Percentiles rank a stretch among this genome's conserved stretches.
These are phyloP conservation scores for Nyctibius grandis DNA, from an alignment of 2,797 vertebrate genomes.

Conservation along the genomic window DNA sequence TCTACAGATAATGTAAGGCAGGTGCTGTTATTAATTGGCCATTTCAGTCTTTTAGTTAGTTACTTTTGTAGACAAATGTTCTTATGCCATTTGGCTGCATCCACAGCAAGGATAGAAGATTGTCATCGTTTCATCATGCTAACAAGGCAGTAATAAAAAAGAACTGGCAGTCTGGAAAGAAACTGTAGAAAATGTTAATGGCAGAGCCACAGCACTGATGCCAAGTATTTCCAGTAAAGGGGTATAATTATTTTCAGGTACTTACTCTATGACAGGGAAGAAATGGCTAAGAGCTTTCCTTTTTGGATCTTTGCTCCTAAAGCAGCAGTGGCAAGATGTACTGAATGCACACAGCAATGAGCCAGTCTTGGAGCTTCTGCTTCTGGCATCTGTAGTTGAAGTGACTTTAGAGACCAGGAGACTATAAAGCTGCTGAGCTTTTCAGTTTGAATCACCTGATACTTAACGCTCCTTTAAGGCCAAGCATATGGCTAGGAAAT, in stretches of 20 bases:
- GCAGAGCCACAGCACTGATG: not conserved
- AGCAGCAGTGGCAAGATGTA: not conserved
- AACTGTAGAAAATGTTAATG: slow-evolving; percentile 41
- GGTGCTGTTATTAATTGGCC: slow-evolving; percentile 34
- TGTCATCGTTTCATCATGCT: slow-evolving; percentile 48
- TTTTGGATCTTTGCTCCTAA: slow-evolving; percentile 16
- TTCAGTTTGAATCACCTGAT: slow-evolving; percentile 39
- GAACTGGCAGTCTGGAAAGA: slow-evolving; percentile 46
- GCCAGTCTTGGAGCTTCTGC: not conserved
- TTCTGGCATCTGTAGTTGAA: not conserved
- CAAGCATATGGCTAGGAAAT: slow-evolving; percentile 22
- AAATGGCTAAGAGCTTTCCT: slow-evolving; percentile 2
- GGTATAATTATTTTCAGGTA: slow-evolving; percentile 56
- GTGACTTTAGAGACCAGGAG: slow-evolving; percentile 2
- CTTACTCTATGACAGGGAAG: slow-evolving; percentile 36
- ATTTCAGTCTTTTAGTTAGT: not conserved
- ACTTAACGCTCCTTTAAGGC: slow-evolving; percentile 37
- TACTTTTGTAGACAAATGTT: slow-evolving; percentile 19
- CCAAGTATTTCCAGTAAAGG: slow-evolving; percentile 59
- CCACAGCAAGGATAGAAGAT: not conserved
- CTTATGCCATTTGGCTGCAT: slow-evolving; percentile 56
- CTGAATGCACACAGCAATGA: not conserved
- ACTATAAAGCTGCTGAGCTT: slow-evolving; percentile 47
- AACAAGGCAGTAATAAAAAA: slow-evolving; percentile 56
- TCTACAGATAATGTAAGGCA: not conserved